Conservation (phyloP, 2,888 invertebrate genomes). For the Minunthozetes semirufus region DNA sequence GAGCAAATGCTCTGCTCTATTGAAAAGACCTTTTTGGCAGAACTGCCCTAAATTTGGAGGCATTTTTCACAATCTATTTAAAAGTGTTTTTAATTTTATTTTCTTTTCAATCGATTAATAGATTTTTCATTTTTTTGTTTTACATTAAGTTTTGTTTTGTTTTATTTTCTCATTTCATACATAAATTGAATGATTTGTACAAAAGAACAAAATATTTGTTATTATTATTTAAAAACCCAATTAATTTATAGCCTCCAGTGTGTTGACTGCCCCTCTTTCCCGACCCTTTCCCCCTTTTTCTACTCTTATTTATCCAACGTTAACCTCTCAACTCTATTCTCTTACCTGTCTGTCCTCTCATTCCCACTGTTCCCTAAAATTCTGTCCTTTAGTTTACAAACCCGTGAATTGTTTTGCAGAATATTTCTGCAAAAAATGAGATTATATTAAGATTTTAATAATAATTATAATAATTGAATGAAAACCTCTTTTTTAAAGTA, state of each 20-base stretch:
- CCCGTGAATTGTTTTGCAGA: constrained; percentile 16
- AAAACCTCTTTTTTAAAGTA: background rate
- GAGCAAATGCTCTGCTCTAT: no score
- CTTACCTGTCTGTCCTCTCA: background rate
- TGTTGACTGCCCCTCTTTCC: background rate
- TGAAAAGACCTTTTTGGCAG: no score
- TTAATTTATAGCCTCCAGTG: constrained; percentile 16
- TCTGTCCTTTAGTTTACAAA: background rate
- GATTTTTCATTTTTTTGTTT: background rate
- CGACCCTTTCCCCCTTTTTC: background rate
- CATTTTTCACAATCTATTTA: background rate
- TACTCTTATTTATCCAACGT: no score
- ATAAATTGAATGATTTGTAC: background rate
- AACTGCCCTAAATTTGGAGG: background rate
- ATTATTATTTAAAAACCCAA: background rate
- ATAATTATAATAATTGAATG: background rate
- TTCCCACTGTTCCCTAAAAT: background rate
- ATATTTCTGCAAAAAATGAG: constrained; percentile 22
- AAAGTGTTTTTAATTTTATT: background rate
- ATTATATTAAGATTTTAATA: constrained; percentile 1
- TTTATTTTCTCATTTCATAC: constrained; percentile 3
- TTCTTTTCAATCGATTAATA: background rate
- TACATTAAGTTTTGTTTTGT: background rate
- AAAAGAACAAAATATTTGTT: constrained; percentile 12
- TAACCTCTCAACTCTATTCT: no score